Evolutionary conservation across 2,888 invertebrate species (phyloP).

Genomic region (Gibbula magus): DNA sequence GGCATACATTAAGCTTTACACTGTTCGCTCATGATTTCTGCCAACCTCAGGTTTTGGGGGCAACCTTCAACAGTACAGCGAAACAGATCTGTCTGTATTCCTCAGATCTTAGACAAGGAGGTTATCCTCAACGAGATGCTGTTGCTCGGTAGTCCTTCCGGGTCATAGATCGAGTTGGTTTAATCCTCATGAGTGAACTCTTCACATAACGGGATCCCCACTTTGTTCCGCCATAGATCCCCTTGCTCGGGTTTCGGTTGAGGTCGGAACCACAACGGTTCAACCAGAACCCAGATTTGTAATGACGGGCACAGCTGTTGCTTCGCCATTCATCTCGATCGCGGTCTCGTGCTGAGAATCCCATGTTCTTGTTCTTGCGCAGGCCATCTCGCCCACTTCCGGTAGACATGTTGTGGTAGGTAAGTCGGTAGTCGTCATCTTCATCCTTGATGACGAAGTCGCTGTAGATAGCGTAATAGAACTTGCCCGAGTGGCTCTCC

Average conservation of each 20-base stretch:
- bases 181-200: constrained; percentile 36
- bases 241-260: constrained; percentile 30
- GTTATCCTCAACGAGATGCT: neutral
- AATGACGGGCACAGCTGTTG: constrained; percentile 46
- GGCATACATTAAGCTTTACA: too few species aligned
- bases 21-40: too few species aligned
- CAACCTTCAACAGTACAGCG: too few species aligned
- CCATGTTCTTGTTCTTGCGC: constrained; percentile 29
- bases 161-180: constrained; percentile 20
- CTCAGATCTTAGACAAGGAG: too few species aligned
- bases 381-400: constrained; percentile 40
- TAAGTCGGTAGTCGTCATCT: constrained; percentile 23
- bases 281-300: constrained; percentile 47
- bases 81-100: too few species aligned
- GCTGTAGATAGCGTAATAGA: constrained; percentile 40
- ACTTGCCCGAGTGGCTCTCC: constrained; percentile 42
- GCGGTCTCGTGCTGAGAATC: constrained; percentile 40
- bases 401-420: constrained; percentile 30
- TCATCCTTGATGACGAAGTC: constrained; percentile 36
- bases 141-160: constrained; percentile 8
- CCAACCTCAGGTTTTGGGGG: too few species aligned
- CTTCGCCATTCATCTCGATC: constrained; percentile 45
- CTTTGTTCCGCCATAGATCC: constrained; percentile 29
- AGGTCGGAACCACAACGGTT: constrained; percentile 43
- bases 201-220: constrained; percentile 27